These are phyloP conservation scores for Drosophila subsilvestris DNA, from an alignment of 2,888 invertebrate species.

Conservation along the genomic window DNA sequence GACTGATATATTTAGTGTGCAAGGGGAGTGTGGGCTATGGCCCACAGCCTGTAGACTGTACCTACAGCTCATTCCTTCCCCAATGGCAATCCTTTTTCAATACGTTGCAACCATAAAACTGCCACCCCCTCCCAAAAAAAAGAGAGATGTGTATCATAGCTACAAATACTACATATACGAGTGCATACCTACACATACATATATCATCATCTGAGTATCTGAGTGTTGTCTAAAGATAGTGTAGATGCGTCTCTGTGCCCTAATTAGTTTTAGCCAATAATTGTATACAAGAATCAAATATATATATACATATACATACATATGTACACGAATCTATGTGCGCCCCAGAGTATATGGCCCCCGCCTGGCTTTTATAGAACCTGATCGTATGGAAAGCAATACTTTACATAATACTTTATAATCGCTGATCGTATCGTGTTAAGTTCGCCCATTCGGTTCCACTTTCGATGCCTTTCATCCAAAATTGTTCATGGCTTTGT, in stretches of 20 bases:
- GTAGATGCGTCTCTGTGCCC: slow-evolving; percentile 26
- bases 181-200: no score
- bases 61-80: not conserved
- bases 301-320: not conserved
- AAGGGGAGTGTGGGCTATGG: not conserved
- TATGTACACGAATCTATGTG: slow-evolving; percentile 31
- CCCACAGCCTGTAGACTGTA: no score
- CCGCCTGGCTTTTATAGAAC: not conserved
- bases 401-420: slow-evolving; percentile 32
- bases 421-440: slow-evolving; percentile 32
- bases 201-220: slow-evolving; percentile 21
- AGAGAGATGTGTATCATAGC: slow-evolving; percentile 12
- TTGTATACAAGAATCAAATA: slow-evolving; percentile 46
- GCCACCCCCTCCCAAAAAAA: not conserved
- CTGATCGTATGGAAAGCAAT: slow-evolving; percentile 33
- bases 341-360: slow-evolving; percentile 7
- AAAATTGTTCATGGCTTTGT: slow-evolving; percentile 56
- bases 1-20: slow-evolving; percentile 57
- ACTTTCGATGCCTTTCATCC: slow-evolving; percentile 37
- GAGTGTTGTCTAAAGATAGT: slow-evolving; percentile 33
- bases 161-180: not conserved
- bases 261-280: slow-evolving; percentile 32
- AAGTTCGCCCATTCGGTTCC: slow-evolving; percentile 36
- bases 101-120: slow-evolving; percentile 22
- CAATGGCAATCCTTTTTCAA: slow-evolving; percentile 16